Evolutionary conservation across 1,140 invertebrate species (phyloP).

Genomic region (Drosophila serrata): DNA sequence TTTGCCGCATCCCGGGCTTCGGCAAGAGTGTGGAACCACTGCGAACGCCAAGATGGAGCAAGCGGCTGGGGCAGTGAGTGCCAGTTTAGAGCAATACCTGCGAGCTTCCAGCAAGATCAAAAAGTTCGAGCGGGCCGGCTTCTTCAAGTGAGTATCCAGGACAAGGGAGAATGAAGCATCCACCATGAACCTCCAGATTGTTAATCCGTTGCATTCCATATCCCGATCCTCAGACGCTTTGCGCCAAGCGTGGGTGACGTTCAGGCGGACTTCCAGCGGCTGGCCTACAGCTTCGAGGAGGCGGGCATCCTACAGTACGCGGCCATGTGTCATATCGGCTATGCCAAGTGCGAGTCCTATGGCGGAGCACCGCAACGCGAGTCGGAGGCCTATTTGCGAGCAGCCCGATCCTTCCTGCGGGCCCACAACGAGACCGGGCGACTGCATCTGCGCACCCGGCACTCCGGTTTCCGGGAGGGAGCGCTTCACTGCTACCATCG

Average conservation of each 20-base stretch:
- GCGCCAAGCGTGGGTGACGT: constrained; percentile 79
- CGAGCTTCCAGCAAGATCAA: constrained; percentile 79
- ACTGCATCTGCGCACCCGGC: constrained; percentile 56
- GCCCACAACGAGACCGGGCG: constrained; percentile 59
- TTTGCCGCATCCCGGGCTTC: not conserved
- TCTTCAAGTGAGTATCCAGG: constrained; percentile 77
- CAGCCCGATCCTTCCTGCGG: constrained; percentile 64
- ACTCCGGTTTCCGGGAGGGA: constrained; percentile 68
- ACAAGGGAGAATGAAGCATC: no score
- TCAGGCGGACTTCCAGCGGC: constrained; percentile 72
- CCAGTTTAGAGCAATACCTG: constrained; percentile 77
- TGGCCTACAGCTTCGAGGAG: constrained; percentile 79
- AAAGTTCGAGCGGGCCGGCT: constrained; percentile 79
- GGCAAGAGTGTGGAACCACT: not conserved
- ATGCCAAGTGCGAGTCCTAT: constrained; percentile 76
- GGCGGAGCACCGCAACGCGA: constrained; percentile 65
- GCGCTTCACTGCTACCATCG: constrained; percentile 75
- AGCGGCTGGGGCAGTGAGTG: constrained; percentile 69
- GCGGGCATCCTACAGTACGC: constrained; percentile 80
- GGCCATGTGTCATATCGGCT: constrained; percentile 81
- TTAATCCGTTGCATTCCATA: not conserved
- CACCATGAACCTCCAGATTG: no score
- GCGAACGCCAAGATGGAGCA: constrained; percentile 8
- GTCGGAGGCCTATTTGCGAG: constrained; percentile 73
- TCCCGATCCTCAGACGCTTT: constrained; percentile 68